These are phyloP conservation scores for Athene noctua DNA, from an alignment of 2,113 vertebrate genomes.

Conservation along the genomic window DNA sequence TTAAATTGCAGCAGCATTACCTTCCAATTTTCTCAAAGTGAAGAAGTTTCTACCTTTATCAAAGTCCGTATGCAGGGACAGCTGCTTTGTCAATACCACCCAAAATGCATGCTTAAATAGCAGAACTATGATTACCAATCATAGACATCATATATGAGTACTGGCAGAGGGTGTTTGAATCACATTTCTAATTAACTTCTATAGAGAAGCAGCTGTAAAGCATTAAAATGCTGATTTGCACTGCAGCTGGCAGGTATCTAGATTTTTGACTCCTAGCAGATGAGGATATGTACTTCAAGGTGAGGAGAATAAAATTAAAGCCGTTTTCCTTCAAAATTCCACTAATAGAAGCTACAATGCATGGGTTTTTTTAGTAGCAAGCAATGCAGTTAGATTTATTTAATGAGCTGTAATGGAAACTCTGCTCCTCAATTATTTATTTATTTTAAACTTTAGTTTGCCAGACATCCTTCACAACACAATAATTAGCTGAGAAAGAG, in stretches of 20 bases:
- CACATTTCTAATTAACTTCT: constrained; percentile 54
- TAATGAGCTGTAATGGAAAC: constrained; percentile 46
- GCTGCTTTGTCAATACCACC: constrained; percentile 17
- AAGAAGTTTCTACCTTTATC: background rate
- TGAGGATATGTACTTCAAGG: constrained; percentile 43
- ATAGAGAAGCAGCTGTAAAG: constrained; percentile 56
- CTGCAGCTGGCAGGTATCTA: constrained; percentile 48
- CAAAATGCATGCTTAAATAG: constrained; percentile 1
- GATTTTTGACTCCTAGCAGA: constrained; percentile 18
- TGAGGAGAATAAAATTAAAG: constrained; percentile 34
- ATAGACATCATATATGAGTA: constrained; percentile 20
- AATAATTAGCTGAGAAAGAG: constrained; percentile 39
- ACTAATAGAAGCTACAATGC: background rate
- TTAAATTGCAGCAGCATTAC: background rate
- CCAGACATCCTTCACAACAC: constrained; percentile 17
- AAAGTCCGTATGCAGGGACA: background rate
- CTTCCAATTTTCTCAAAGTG: background rate
- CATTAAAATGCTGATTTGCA: constrained; percentile 58
- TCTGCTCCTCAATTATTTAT: constrained; percentile 11
- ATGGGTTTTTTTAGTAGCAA: background rate
- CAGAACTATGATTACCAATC: constrained; percentile 40
- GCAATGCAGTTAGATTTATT: background rate
- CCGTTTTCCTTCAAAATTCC: constrained; percentile 7
- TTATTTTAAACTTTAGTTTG: background rate
- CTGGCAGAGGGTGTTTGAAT: constrained; percentile 20